phyloP scores from a whole-genome alignment of 1,140 invertebrate species.

The Akabosia matsudoensis region DNA sequence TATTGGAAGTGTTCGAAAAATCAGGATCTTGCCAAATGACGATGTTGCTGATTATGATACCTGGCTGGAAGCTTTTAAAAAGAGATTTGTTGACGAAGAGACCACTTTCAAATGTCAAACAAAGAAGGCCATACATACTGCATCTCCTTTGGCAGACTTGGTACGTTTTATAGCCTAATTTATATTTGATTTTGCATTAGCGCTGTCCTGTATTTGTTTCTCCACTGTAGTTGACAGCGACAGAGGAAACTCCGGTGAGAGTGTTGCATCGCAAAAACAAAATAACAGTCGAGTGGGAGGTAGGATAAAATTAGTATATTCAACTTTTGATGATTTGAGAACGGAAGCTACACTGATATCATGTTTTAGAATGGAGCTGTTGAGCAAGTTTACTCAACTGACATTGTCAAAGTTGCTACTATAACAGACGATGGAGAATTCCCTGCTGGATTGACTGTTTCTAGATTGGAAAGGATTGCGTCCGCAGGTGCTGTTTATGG shows the following conservation, averaged over 20 bases:
- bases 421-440: conserved; percentile 15
- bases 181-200: too few species aligned
- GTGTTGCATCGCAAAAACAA: conserved; percentile 27
- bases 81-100: conserved; percentile 3
- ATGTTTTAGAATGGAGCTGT: conserved; percentile 18
- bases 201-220: too few species aligned
- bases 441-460: conserved; percentile 35
- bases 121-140: neutral
- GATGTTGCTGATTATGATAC: neutral
- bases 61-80: conserved; percentile 22
- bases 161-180: too few species aligned
- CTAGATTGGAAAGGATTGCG: neutral
- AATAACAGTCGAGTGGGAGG: conserved; percentile 37
- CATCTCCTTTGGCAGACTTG: neutral
- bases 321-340: neutral
- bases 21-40: conserved; percentile 26
- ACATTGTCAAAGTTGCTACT: conserved; percentile 20
- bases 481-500: conserved; percentile 29
- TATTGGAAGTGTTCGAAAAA: conserved; percentile 33
- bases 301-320: neutral
- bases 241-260: conserved; percentile 33
- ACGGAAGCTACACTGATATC: neutral
- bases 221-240: neutral
- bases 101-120: neutral
- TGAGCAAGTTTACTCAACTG: conserved; percentile 18